phyloP scores from a whole-genome alignment of 2,797 vertebrate species.

The Parauchenoglanis ngamensis region DNA sequence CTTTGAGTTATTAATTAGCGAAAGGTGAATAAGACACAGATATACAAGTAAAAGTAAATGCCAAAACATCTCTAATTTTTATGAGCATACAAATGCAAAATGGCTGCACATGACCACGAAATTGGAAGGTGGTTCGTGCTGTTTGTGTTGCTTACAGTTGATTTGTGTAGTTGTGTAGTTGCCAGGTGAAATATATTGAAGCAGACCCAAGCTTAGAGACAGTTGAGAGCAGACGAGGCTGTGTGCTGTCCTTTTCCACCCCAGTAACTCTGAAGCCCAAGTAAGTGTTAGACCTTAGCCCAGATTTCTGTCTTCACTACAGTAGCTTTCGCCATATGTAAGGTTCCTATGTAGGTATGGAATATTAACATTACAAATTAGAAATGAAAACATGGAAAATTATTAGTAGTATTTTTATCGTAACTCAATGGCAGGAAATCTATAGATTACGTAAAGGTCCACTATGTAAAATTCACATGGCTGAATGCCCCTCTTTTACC shows the following conservation, averaged over 20 bases:
- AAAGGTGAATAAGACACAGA: slow-evolving; percentile 21
- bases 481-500: too few species aligned
- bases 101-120: background rate
- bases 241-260: background rate
- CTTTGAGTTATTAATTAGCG: slow-evolving; percentile 18
- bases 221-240: background rate
- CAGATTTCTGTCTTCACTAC: background rate
- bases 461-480: too few species aligned
- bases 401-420: background rate
- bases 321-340: background rate
- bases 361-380: background rate
- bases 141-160: background rate
- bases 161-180: background rate
- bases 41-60: background rate
- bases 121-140: background rate
- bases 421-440: too few species aligned
- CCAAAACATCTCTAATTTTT: slow-evolving; percentile 26
- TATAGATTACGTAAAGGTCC: background rate
- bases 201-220: background rate
- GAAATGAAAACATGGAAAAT: background rate
- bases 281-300: background rate
- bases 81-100: background rate
- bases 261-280: background rate
- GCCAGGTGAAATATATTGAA: background rate
- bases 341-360: background rate